Evolutionary conservation across 2,113 vertebrate species (phyloP).

Genomic region (Megaptera novaeangliae): DNA sequence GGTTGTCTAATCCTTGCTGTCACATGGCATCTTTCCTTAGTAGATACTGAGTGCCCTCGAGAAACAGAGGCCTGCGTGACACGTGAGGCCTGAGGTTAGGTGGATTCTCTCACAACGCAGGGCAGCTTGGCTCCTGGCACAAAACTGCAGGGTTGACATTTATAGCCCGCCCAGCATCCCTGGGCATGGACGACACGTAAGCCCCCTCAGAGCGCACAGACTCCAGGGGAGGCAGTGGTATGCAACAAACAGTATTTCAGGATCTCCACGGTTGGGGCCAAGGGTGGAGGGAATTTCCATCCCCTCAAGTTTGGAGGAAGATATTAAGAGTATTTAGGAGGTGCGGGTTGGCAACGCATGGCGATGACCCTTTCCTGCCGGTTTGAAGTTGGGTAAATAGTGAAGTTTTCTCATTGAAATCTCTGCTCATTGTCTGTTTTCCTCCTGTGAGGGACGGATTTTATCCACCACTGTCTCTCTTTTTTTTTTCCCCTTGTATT

Average conservation of each 20-base stretch:
- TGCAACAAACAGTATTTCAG: neutral
- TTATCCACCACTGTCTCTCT: neutral
- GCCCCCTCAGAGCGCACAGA: fast-evolving
- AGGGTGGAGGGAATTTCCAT: no score
- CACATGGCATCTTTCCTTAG: fast-evolving
- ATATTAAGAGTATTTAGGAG: neutral
- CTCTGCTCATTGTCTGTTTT: neutral
- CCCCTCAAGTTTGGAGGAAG: neutral
- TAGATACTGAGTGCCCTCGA: neutral
- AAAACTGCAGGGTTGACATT: neutral
- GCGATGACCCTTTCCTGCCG: neutral
- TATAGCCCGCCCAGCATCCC: fast-evolving
- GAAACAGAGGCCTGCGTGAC: neutral
- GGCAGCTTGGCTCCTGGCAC: neutral
- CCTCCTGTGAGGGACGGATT: neutral
- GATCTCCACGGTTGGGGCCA: neutral
- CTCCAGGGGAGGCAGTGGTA: neutral
- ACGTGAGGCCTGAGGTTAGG: no score
- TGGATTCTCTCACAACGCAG: neutral
- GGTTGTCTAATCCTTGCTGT: neutral
- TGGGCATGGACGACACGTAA: neutral
- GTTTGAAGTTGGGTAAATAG: neutral
- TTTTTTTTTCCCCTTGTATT: no score
- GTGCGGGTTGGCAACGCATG: neutral
- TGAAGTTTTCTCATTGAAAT: neutral